Base-by-base conservation (phyloP, 2,113 vertebrate species). In the Campylomormyrus numenius region DNA sequence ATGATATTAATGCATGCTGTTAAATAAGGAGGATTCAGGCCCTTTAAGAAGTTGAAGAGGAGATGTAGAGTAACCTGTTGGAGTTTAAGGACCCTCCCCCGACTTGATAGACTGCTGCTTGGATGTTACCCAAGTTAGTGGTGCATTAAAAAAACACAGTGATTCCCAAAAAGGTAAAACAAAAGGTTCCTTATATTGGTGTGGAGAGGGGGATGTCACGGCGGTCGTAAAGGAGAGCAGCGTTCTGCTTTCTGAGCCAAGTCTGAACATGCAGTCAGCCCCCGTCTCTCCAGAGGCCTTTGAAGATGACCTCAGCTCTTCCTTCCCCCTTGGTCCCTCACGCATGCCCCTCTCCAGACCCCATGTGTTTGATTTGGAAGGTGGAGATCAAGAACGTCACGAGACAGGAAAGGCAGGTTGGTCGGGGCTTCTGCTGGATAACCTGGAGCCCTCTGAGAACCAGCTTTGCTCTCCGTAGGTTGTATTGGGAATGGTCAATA, bases 181-280 rank as follows among this genome's bases (percentile, higher is more conserved):
- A 80, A 89, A 89, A 89, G 88, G 88, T 31, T 89, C 48, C 66
- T 89, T 89, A 77, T 89, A 39, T 21, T 77, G 66, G 45, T 8
- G 42, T 24, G 42, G n/a, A 39, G 35, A 35, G 66, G 13, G 27
- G 58, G 66, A 35, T 24, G 49, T 24, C 62, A 58, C 31, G 2
- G 7, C 5, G 21, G 53, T 50, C 53, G 53, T 88, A 62, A 58
- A 88, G 53, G 39, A 62, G 31, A 24, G 39, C 6, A 50, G 8
- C 49, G 46, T 87, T 24, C 45, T 27, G 45, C n/a, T 31, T 74
- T 56, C 74, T 24, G 49, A 89, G 50, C 49, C 74, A 56, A 39
- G 74, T 27, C 88, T 84, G 74, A 24, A 46, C 50, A 56, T 48
- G 9, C 31, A 48, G 77, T 56, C 53, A n/a, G 21, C 39, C 39